Percentiles rank a stretch among this genome's conserved stretches.
These are phyloP conservation scores for Megaustenia siamemsis DNA, from an alignment of 2,888 invertebrate species.

Conservation along the genomic window DNA sequence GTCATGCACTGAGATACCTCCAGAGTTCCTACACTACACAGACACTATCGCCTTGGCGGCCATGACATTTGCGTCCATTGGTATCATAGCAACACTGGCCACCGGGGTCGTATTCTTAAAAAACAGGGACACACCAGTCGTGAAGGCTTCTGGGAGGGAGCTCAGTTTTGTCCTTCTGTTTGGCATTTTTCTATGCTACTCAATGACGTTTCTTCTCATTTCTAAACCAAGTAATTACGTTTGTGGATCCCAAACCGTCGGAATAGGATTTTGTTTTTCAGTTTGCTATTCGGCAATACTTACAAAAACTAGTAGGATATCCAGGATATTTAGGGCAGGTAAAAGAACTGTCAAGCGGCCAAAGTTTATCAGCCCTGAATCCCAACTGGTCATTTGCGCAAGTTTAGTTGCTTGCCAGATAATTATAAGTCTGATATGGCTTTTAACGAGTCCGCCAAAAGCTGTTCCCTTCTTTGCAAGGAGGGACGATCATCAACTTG, in stretches of 20 bases:
- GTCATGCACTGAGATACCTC: slow-evolving; percentile 79
- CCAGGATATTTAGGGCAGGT: slow-evolving; percentile 79
- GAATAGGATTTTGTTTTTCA: slow-evolving; percentile 80
- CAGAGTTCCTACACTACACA: slow-evolving; percentile 82
- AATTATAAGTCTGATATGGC: slow-evolving; percentile 93
- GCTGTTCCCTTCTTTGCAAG: slow-evolving; percentile 95
- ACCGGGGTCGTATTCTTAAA: slow-evolving; percentile 78
- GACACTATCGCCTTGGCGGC: slow-evolving; percentile 96
- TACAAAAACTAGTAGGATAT: slow-evolving; percentile 80
- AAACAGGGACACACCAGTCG: slow-evolving; percentile 80
- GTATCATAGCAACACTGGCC: slow-evolving; percentile 77
- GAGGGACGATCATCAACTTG: slow-evolving; percentile 93
- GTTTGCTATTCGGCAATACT: slow-evolving; percentile 80
- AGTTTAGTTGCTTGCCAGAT: slow-evolving; percentile 78
- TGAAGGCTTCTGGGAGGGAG: slow-evolving; percentile 81
- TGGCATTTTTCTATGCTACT: slow-evolving; percentile 78
- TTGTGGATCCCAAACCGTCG: slow-evolving; percentile 80
- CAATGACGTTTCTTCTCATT: slow-evolving; percentile 80
- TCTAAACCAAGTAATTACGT: slow-evolving; percentile 77
- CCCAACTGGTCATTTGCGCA: slow-evolving; percentile 81
- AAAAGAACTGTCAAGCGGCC: slow-evolving; percentile 80
- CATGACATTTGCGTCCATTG: slow-evolving; percentile 84
- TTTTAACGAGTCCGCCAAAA: slow-evolving; percentile 92
- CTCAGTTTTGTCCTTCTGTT: slow-evolving; percentile 80
- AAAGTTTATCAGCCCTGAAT: slow-evolving; percentile 81